Evolutionary conservation across 2,888 invertebrate species (phyloP).

Genomic region (Synanthedon vespiformis): DNA sequence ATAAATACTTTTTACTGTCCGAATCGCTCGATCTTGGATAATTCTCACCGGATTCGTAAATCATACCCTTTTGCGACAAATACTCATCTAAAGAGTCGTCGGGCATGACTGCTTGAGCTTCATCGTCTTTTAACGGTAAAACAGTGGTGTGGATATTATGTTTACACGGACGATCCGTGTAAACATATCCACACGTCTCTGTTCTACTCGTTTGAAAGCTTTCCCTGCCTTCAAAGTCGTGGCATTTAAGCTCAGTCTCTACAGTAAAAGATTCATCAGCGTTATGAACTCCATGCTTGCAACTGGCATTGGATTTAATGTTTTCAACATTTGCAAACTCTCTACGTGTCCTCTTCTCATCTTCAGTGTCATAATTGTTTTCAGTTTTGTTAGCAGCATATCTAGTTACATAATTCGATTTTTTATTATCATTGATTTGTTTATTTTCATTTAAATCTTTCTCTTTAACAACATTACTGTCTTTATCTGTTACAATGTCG

Average conservation of each 20-base stretch:
- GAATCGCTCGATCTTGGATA: constrained; percentile 28
- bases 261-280: background rate
- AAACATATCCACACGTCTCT: background rate
- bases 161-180: background rate
- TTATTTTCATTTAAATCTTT: background rate
- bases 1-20: constrained; percentile 16
- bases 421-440: background rate
- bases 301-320: background rate
- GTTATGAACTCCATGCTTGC: background rate
- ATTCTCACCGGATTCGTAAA: constrained; percentile 30
- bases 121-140: constrained; percentile 34
- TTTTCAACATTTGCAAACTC: too few relatives aligned
- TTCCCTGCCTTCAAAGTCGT: background rate
- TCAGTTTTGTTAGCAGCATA: background rate
- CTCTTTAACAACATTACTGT: background rate
- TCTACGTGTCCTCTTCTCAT: background rate
- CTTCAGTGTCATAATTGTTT: background rate
- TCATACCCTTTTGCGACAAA: constrained; percentile 38
- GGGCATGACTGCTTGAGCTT: constrained; percentile 41
- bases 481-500: background rate
- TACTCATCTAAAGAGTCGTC: constrained; percentile 55
- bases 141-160: constrained; percentile 9
- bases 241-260: background rate
- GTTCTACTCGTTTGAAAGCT: background rate
- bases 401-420: background rate